Conservation (phyloP, 2,113 vertebrate species). For the Buteo buteo region DNA sequence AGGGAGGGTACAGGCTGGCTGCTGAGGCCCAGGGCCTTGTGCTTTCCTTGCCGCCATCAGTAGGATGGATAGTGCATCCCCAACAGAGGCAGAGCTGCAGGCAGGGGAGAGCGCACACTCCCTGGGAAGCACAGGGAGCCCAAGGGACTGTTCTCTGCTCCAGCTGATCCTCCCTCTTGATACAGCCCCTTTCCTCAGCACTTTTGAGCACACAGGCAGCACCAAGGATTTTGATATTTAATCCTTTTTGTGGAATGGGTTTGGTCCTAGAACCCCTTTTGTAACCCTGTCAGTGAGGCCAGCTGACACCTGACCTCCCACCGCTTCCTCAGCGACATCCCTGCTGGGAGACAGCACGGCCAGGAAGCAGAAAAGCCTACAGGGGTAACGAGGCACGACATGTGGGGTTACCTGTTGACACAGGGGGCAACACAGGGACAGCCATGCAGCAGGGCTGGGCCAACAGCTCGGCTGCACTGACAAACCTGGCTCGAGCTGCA, state of each 20-base stretch:
- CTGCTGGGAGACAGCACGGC: not conserved
- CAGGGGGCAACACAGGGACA: not conserved
- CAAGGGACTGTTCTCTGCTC: not conserved
- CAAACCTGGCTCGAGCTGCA: not conserved
- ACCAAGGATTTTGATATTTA: fast-evolving
- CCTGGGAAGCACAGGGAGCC: not conserved
- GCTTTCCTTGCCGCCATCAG: not conserved
- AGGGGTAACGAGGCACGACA: fast-evolving
- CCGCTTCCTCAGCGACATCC: fast-evolving
- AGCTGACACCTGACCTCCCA: not conserved
- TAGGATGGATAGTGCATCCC: not conserved
- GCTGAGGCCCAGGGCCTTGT: not conserved
- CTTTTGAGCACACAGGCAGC: not conserved
- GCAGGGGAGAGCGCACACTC: not conserved
- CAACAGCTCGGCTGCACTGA: not conserved
- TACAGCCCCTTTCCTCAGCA: not conserved
- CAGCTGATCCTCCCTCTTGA: not conserved
- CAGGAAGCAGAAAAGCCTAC: not conserved
- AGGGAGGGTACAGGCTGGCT: not conserved
- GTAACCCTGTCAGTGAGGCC: not conserved
- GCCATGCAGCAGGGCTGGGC: not conserved
- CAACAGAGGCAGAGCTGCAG: not conserved
- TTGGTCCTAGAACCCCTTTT: not conserved
- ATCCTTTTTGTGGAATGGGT: not conserved
- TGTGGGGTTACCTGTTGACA: not conserved